phyloP scores from a whole-genome alignment of 2,888 invertebrate genomes.

The Dione juno region DNA sequence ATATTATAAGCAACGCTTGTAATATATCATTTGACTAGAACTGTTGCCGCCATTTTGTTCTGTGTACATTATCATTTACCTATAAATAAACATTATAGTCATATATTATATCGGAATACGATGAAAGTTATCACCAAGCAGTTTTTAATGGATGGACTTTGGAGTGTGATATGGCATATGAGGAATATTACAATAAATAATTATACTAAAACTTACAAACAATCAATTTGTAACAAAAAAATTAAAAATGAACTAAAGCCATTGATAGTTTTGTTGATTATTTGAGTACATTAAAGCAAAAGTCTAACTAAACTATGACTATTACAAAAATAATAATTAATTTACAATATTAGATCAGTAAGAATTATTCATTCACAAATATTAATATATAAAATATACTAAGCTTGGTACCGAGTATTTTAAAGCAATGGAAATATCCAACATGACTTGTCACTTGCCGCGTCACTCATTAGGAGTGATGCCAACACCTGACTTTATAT shows the following conservation, averaged over 20 bases:
- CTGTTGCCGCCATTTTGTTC: not conserved
- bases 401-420: not conserved
- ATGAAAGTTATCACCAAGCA: conserved; percentile 12
- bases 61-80: not conserved
- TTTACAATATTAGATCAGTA: too few relatives aligned
- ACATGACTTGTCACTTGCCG: conserved; percentile 17
- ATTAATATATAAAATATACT: not conserved
- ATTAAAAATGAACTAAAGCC: too few relatives aligned
- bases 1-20: not conserved
- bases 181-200: not conserved
- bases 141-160: conserved; percentile 7
- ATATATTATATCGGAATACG: not conserved
- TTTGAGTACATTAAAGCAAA: not conserved
- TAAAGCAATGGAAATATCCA: conserved; percentile 31
- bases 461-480: conserved; percentile 37
- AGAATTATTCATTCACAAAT: not conserved
- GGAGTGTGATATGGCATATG: not conserved
- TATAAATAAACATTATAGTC: not conserved
- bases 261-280: too few relatives aligned
- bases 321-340: not conserved
- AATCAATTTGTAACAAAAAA: too few relatives aligned
- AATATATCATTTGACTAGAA: too few relatives aligned
- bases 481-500: conserved; percentile 38
- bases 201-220: not conserved
- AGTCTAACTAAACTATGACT: too few relatives aligned